phyloP scores from a whole-genome alignment of 2,888 invertebrate genomes.

The Machimus atricapillus region DNA sequence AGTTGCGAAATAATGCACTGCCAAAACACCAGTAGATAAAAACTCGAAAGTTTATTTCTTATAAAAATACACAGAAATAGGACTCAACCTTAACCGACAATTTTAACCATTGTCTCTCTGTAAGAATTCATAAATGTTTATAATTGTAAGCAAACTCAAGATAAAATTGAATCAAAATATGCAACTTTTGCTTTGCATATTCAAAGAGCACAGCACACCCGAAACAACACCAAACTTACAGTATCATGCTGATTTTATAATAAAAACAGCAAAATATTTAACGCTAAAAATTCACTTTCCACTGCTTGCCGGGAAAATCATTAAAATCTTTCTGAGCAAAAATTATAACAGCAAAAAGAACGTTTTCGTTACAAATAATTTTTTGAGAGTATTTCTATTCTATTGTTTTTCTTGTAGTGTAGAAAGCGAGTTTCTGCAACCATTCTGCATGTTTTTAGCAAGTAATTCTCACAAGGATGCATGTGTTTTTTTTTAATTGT shows the following conservation, averaged over 20 bases:
- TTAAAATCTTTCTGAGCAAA: background rate
- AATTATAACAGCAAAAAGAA: background rate
- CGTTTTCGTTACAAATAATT: background rate
- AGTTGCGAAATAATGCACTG: background rate
- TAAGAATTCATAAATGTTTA: background rate
- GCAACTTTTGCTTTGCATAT: background rate
- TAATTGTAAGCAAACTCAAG: background rate
- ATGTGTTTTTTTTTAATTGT: conserved; percentile 1
- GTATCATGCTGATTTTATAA: background rate
- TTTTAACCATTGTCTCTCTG: background rate
- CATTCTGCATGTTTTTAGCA: conserved; percentile 13
- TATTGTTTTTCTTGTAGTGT: background rate
- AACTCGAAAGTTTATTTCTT: background rate
- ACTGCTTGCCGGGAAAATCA: background rate
- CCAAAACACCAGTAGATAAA: background rate
- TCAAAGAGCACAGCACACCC: background rate
- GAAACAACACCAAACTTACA: background rate
- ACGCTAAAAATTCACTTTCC: background rate
- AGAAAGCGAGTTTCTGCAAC: background rate
- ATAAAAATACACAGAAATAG: background rate
- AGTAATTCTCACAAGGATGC: conserved; percentile 1
- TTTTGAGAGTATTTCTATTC: background rate
- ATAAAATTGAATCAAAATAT: background rate
- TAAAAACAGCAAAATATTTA: background rate
- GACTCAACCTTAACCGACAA: background rate